These are phyloP conservation scores for Macrocentrus cingulum DNA, from an alignment of 1,140 invertebrate genomes.

Conservation along the genomic window DNA sequence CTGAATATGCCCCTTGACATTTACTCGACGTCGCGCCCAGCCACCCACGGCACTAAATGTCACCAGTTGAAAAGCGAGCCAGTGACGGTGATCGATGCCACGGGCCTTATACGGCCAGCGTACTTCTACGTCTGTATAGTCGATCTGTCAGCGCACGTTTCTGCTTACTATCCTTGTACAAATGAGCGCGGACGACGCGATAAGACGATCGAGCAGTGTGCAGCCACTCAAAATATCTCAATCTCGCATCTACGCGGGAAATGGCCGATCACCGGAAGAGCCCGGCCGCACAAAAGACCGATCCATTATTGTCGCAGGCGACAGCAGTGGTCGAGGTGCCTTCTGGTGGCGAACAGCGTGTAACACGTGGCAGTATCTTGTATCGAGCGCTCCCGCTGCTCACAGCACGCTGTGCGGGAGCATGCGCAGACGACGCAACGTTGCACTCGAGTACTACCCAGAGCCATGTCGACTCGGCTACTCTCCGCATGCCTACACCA, in stretches of 20 bases:
- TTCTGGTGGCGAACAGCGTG: constrained; percentile 58
- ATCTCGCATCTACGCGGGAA: constrained; percentile 15
- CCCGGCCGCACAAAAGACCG: constrained; percentile 30
- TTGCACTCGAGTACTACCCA: constrained; percentile 23
- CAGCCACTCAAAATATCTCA: constrained; percentile 29
- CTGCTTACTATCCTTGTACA: constrained; percentile 17
- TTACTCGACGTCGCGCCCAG: constrained; percentile 20
- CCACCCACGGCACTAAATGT: constrained; percentile 26
- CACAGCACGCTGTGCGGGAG: constrained; percentile 44
- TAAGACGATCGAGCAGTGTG: constrained; percentile 16
- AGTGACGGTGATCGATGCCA: constrained; percentile 21
- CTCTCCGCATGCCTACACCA: constrained; percentile 51
- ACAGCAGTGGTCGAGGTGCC: constrained; percentile 47
- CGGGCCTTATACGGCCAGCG: constrained; percentile 18
- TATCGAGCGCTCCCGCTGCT: constrained; percentile 56
- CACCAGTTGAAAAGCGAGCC: constrained; percentile 9
- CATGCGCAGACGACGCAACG: constrained; percentile 28
- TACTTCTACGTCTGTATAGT: constrained; percentile 19
- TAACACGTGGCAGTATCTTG: constrained; percentile 60
- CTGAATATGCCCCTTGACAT: constrained; percentile 23
- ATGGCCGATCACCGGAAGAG: not conserved
- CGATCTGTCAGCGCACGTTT: too few relatives aligned
- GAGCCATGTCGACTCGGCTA: constrained; percentile 27
- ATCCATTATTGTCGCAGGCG: constrained; percentile 29
- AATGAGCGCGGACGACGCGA: constrained; percentile 24